These are phyloP conservation scores for Forbesichthys agassizii DNA, from an alignment of 2,113 vertebrate species.

Conservation along the genomic window DNA sequence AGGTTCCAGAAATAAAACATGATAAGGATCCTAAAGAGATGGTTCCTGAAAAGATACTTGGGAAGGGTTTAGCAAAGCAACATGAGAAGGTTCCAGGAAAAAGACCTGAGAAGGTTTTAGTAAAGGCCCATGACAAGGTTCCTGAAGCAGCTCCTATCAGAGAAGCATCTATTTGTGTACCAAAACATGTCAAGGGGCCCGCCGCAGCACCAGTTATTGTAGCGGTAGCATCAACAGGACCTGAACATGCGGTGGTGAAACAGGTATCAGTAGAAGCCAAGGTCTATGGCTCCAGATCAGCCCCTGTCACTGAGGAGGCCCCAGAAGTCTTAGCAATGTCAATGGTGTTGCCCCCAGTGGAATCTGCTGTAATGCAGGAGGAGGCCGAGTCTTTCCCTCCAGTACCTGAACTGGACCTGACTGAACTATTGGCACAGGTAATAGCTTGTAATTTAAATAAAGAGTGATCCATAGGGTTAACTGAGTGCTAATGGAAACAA, in stretches of 20 bases:
- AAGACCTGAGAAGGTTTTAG: too few species aligned
- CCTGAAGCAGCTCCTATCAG: neutral
- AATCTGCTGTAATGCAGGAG: conserved; percentile 1
- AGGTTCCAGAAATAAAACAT: fast-evolving
- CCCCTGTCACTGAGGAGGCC: neutral
- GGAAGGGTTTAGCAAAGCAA: too few species aligned
- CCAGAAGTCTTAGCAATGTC: neutral
- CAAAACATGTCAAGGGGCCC: neutral
- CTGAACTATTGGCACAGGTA: neutral
- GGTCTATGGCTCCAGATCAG: neutral
- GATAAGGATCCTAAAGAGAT: too few species aligned
- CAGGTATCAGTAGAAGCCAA: neutral
- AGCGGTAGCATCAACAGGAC: neutral
- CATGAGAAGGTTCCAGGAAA: too few species aligned
- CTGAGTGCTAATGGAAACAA: neutral
- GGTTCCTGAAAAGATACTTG: too few species aligned
- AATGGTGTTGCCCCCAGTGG: neutral
- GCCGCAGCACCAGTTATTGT: neutral
- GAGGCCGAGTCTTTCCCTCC: neutral
- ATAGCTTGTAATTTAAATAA: neutral
- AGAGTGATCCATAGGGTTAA: too few species aligned
- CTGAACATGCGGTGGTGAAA: neutral
- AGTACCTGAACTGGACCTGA: neutral
- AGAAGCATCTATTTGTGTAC: neutral
- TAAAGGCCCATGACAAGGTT: too few species aligned